Percentiles rank a stretch among this genome's conserved stretches.
Evolutionary conservation across 1,140 invertebrate genomes (phyloP).

Genomic region (Oreohelix idahoensis): DNA sequence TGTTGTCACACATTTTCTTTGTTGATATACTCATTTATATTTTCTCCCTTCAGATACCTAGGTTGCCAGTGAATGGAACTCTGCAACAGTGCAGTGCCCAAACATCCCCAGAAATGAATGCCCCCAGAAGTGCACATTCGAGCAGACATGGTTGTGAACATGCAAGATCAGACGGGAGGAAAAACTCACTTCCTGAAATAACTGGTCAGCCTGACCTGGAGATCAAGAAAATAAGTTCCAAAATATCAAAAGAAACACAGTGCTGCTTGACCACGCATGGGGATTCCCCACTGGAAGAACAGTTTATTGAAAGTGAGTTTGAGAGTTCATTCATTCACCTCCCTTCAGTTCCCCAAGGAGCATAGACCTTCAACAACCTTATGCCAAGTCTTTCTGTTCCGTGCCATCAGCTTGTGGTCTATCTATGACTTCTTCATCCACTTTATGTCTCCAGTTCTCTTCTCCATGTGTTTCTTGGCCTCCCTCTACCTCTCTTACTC

Average conservation of each 20-base stretch:
- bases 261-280: conserved; percentile 45
- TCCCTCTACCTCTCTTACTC: no score
- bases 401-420: no score
- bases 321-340: no score
- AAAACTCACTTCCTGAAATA: conserved; percentile 60
- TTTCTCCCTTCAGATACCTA: conserved; percentile 9
- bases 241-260: conserved; percentile 59
- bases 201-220: conserved; percentile 51
- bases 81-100: conserved; percentile 11
- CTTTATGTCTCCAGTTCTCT: no score
- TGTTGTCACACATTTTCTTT: no score
- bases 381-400: no score
- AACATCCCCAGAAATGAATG: conserved; percentile 15
- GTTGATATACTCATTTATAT: no score
- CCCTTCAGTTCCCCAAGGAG: no score
- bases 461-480: no score
- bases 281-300: conserved; percentile 57
- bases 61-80: conserved; percentile 9
- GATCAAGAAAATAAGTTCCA: conserved; percentile 53
- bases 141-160: neutral
- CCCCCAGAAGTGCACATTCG: neutral
- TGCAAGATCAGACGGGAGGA: conserved; percentile 30
- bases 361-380: no score
- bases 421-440: no score
- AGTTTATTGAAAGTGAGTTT: conserved; percentile 63